phyloP scores from a whole-genome alignment of 2,797 vertebrate genomes.

The Alfaro cultratus region DNA sequence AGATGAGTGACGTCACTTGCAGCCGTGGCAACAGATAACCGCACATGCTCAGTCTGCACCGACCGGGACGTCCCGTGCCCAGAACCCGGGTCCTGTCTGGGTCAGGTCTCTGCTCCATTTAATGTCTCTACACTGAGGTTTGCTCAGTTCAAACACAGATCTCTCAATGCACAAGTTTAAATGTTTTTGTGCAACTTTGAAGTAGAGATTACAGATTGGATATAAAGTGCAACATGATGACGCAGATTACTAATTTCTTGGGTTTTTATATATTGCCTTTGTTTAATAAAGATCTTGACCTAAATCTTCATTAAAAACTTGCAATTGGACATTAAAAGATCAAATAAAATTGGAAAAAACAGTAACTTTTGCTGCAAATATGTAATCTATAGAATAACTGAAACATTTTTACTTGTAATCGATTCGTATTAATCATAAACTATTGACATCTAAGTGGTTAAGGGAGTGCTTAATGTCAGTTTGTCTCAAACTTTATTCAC shows the following conservation, averaged over 20 bases:
- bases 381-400: background rate
- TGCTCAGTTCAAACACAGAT: background rate
- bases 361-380: background rate
- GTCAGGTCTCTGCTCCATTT: background rate
- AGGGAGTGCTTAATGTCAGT: background rate
- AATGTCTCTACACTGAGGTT: background rate
- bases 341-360: background rate
- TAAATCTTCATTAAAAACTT: background rate
- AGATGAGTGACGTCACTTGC: constrained; percentile 39
- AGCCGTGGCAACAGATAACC: constrained; percentile 4
- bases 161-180: background rate
- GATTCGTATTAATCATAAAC: background rate
- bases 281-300: background rate
- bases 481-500: background rate
- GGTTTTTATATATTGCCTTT: background rate
- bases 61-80: background rate
- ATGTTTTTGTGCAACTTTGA: background rate
- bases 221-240: background rate
- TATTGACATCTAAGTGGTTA: background rate
- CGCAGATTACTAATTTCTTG: background rate
- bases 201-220: background rate
- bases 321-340: background rate
- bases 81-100: background rate
- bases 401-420: background rate
- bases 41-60: constrained; percentile 7